phyloP scores from a whole-genome alignment of 2,113 vertebrate genomes.

The Varanus komodoensis region DNA sequence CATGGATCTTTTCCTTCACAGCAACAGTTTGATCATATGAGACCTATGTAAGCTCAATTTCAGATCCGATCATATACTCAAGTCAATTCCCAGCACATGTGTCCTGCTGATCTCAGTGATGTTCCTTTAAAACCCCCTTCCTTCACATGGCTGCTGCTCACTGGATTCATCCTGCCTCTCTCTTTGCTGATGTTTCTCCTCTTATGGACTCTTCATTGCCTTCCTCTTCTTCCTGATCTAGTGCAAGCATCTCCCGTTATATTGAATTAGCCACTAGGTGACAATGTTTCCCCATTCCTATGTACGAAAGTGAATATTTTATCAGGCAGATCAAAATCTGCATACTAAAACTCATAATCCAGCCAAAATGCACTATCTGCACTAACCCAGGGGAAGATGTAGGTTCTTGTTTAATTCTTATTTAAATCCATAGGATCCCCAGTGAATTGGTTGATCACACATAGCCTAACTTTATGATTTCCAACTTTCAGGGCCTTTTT shows the following conservation, averaged over 20 bases:
- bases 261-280: slow-evolving; percentile 66
- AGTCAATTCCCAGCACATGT: background rate
- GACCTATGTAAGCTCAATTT: background rate
- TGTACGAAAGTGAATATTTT: background rate
- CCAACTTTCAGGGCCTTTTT: too few relatives aligned
- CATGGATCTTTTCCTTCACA: background rate
- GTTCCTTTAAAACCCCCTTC: background rate
- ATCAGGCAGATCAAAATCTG: slow-evolving; percentile 16
- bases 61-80: background rate
- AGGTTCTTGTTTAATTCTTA: background rate
- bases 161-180: background rate
- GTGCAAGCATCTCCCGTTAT: background rate
- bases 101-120: background rate
- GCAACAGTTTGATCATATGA: background rate
- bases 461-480: background rate
- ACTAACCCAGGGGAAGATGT: background rate
- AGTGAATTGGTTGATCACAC: background rate
- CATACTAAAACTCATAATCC: background rate
- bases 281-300: slow-evolving; percentile 58
- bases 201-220: background rate
- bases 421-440: background rate
- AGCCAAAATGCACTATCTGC: background rate
- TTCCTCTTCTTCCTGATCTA: background rate
- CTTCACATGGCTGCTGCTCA: background rate
- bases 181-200: background rate